Evolutionary conservation across 2,888 invertebrate species (phyloP).

Genomic region (Parnassius mnemosyne): DNA sequence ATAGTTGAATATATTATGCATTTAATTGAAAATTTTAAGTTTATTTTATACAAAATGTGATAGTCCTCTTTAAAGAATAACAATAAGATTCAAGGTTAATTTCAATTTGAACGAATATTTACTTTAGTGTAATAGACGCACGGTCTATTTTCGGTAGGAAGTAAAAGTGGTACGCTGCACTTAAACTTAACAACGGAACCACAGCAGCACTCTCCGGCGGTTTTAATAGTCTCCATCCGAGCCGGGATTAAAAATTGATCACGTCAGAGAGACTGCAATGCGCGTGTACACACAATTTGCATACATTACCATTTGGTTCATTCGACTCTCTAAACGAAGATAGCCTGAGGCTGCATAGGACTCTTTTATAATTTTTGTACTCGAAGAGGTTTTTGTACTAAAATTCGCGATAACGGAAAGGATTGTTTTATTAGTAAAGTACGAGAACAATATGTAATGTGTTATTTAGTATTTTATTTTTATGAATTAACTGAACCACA

Average conservation of each 20-base stretch:
- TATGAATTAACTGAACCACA: slow-evolving; percentile 5
- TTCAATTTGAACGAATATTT: slow-evolving; percentile 4
- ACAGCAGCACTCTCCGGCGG: slow-evolving; percentile 17
- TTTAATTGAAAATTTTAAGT: too few species aligned
- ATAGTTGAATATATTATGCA: too few species aligned
- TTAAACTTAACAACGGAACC: slow-evolving; percentile 27
- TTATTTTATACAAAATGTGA: too few species aligned
- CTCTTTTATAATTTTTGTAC: not conserved
- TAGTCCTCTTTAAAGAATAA: too few species aligned
- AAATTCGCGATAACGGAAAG: too few species aligned
- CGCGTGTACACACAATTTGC: slow-evolving; percentile 25
- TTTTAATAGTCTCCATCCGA: slow-evolving; percentile 23
- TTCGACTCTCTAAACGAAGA: slow-evolving; percentile 8
- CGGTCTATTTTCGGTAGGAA: slow-evolving; percentile 19
- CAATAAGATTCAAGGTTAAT: too few species aligned
- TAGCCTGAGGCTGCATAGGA: not conserved
- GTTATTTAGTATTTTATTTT: too few species aligned
- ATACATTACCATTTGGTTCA: slow-evolving; percentile 21
- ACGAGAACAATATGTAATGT: too few species aligned
- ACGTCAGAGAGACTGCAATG: slow-evolving; percentile 23
- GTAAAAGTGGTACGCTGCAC: slow-evolving; percentile 24
- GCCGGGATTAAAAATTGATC: slow-evolving; percentile 27
- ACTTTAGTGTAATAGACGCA: slow-evolving; percentile 15
- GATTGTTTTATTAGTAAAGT: too few species aligned
- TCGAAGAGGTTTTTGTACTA: not conserved